Evolutionary conservation across 92 coral and sea anemone genomes (phyloP).

Genomic region (Zoanthus solanderi): DNA sequence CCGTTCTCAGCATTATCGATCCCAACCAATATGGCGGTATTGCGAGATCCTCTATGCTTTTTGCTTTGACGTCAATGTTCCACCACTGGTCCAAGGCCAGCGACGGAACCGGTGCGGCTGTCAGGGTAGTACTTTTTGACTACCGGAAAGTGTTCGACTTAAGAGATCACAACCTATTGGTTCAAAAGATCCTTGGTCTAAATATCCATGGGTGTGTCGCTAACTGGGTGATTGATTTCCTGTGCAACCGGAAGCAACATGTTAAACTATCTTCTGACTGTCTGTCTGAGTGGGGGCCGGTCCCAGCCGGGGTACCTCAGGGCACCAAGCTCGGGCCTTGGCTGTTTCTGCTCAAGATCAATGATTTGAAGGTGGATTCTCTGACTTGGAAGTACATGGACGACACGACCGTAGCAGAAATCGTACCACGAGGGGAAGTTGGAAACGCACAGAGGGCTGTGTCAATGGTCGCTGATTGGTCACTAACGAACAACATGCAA

Average conservation of each 20-base stretch:
- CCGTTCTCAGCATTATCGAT: slow-evolving; percentile 15
- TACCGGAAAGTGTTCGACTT: neutral
- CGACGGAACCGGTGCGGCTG: neutral
- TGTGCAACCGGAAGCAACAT: neutral
- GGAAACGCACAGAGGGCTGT: too few relatives aligned
- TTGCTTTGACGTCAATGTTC: slow-evolving; percentile 15
- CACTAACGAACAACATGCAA: too few relatives aligned
- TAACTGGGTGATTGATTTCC: slow-evolving; percentile 28
- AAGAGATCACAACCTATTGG: slow-evolving; percentile 13
- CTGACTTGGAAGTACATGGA: too few relatives aligned
- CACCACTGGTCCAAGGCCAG: neutral
- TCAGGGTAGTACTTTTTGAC: slow-evolving; percentile 2
- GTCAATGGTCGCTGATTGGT: too few relatives aligned
- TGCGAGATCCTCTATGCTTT: neutral
- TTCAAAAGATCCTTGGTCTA: slow-evolving; percentile 11
- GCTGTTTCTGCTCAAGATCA: too few relatives aligned
- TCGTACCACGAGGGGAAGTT: too few relatives aligned
- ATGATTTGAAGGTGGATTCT: too few relatives aligned
- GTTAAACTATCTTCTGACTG: too few relatives aligned
- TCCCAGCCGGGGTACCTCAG: too few relatives aligned
- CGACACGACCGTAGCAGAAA: too few relatives aligned
- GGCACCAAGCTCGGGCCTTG: too few relatives aligned
- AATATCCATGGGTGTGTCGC: slow-evolving; percentile 10
- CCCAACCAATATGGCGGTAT: slow-evolving; percentile 21
- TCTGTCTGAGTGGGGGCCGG: too few relatives aligned